Conservation (phyloP, 2,797 vertebrate species). For the Sebastes matsubarae region DNA sequence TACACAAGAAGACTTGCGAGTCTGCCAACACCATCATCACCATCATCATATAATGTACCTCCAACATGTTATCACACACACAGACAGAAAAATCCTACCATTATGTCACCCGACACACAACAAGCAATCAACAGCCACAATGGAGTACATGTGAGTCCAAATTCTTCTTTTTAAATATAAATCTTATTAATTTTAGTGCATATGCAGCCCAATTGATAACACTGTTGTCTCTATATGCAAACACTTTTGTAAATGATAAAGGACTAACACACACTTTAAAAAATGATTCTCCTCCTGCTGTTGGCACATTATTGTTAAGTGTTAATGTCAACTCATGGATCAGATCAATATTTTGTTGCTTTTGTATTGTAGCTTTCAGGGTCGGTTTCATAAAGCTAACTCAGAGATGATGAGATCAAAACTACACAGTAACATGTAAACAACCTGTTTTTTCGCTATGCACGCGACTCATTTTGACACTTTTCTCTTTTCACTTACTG, state of each 20-base stretch:
- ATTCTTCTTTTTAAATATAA: not conserved
- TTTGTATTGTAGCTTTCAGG: not conserved
- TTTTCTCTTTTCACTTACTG: slow-evolving; percentile 89
- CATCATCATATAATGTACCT: not conserved
- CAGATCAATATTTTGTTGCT: not conserved
- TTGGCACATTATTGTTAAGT: not conserved
- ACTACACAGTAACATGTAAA: not conserved
- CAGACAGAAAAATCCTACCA: not conserved
- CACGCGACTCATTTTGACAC: not conserved
- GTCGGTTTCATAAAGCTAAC: not conserved
- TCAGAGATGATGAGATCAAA: not conserved
- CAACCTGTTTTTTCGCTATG: not conserved
- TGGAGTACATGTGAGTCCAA: not conserved
- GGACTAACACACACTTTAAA: not conserved
- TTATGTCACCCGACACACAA: slow-evolving; percentile 4
- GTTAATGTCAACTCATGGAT: not conserved
- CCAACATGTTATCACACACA: not conserved
- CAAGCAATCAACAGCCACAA: not conserved
- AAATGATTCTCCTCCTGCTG: not conserved
- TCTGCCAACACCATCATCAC: not conserved
- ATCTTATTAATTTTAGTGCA: not conserved
- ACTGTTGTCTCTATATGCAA: not conserved
- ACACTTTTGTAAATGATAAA: not conserved
- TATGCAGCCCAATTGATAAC: not conserved
- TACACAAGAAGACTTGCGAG: slow-evolving; percentile 10